Evolutionary conservation across 2,797 vertebrate genomes (phyloP), one percentile per base, ranked within the genome.

Genomic region (Otus scops): DNA sequence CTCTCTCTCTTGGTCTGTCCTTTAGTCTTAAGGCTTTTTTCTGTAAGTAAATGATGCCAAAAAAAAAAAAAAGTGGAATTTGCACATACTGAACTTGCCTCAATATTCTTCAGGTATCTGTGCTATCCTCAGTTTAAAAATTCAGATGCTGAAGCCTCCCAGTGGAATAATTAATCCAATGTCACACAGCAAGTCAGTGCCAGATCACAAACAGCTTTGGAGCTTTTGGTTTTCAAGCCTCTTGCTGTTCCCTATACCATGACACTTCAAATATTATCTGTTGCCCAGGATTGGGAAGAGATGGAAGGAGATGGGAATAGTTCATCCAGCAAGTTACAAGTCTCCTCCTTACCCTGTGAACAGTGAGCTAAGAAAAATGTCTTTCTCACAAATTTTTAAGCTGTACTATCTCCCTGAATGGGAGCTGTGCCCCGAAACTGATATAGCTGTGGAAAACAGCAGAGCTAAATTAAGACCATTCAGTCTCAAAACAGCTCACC

Each of bases 81-180:
- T 69, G 15, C 14, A 24, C 20, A 30, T 36, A 45, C 19, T 47
- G 69, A 90, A 86, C 30, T 57, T 71, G 47, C 43, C 79, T 84
- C 36, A 47, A 28, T 81, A 75, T 78, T 73, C 34, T 78, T 38
- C 50, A 71, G 22, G 22, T 57, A 83, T 64, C 36, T 88, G 51
- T 39, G 60, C 41, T 89, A 38, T 10, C 30, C 51, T 74, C 76
- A 43, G 38, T 67, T 76, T 36, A 86, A 85, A 94, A 75, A 78
- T 39, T 81, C 57, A 84, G 38, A 84, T 28, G 64, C 50, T 84
- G 47, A 93, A 88, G 63, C 27, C 30, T 84, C 47, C 18, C 43
- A 57, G 63, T 54, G 85, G 94, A 95, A 86, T 68, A 71, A 89
- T 88, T 87, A 89, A 93, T 91, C 71, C 81, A 80, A 9, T 48